Evolutionary conservation across 2,888 invertebrate species (phyloP), one percentile per base, ranked within the genome.

Genomic region (Cantharis rufa): DNA sequence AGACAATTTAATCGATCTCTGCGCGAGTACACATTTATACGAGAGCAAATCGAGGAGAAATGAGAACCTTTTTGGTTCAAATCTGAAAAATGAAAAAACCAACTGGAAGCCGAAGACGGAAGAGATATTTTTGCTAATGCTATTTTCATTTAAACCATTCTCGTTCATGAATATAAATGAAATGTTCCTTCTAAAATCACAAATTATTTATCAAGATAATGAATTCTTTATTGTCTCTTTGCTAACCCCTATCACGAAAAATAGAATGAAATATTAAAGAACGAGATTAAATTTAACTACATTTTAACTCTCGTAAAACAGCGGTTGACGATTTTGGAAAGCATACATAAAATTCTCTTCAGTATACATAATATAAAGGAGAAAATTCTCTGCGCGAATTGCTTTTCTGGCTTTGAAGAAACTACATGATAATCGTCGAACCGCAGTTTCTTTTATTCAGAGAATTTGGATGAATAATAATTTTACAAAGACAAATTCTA

Each of bases 361-460:
- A 24, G 21, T 21, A 66, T 21, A 63, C 18, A 63, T 63, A 21
- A 16, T 66, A 66, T 66, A 66, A 66, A 66, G 24, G 64, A 66
- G 64, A 66, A 66, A 24, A 72, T 32, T 32, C 15, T 72, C 21
- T 27, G 21, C 64, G 66, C 68, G 66, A 72, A 72, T 68, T 32
- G 61, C 48, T 61, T 68, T 48, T 48, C 48, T 48, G 48, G 64
- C 64, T 66, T 66, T 66, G 64, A 64, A 66, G 32, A 72, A 63
- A 61, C 62, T 63, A 71, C 71, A 62, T 66, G 72, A 61, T 64
- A 66, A 72, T 72, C 66, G 72, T 64, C 24, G 72, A 72, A 72
- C 72, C 72, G 72, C 72, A 72, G 66, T 72, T 72, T 72, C 66
- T 72, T 72, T 72, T 66, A 72, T 72, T 72, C 61, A 21, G 48